Evolutionary conservation across 2,888 invertebrate species (phyloP).

Genomic region (Tetrapedia diversipes): DNA sequence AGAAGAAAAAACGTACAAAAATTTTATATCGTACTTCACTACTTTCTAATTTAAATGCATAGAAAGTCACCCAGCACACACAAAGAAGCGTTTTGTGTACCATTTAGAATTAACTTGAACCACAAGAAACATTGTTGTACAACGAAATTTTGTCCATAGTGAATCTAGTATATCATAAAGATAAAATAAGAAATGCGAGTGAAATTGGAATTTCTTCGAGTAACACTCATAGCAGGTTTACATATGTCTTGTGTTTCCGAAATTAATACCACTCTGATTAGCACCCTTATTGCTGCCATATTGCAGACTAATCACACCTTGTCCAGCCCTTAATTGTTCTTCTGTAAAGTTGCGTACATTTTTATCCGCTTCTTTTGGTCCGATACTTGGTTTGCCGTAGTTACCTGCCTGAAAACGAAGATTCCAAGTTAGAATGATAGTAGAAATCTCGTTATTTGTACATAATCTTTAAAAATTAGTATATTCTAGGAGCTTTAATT

Average conservation of each 20-base stretch:
- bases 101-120: conserved; percentile 54
- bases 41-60: conserved; percentile 45
- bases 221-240: conserved; percentile 83
- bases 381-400: conserved; percentile 94
- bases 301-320: conserved; percentile 96
- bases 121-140: conserved; percentile 56
- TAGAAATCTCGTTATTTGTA: neutral
- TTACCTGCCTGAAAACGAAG: conserved; percentile 86
- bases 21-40: conserved; percentile 29
- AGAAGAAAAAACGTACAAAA: conserved; percentile 23
- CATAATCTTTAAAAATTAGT: neutral
- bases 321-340: conserved; percentile 96
- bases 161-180: conserved; percentile 55
- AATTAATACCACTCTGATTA: conserved; percentile 97
- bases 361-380: conserved; percentile 98
- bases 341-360: conserved; percentile 97
- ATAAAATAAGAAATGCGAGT: conserved; percentile 51
- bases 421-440: neutral
- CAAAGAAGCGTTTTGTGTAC: conserved; percentile 38
- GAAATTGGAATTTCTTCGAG: conserved; percentile 38
- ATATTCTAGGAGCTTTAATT: neutral
- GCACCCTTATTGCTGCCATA: conserved; percentile 99
- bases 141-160: conserved; percentile 44
- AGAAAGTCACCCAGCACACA: conserved; percentile 26
- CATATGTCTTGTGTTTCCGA: conserved; percentile 99